These are phyloP conservation scores for Parthenolecanium corni DNA, from an alignment of 2,888 invertebrate genomes.

Conservation along the genomic window DNA sequence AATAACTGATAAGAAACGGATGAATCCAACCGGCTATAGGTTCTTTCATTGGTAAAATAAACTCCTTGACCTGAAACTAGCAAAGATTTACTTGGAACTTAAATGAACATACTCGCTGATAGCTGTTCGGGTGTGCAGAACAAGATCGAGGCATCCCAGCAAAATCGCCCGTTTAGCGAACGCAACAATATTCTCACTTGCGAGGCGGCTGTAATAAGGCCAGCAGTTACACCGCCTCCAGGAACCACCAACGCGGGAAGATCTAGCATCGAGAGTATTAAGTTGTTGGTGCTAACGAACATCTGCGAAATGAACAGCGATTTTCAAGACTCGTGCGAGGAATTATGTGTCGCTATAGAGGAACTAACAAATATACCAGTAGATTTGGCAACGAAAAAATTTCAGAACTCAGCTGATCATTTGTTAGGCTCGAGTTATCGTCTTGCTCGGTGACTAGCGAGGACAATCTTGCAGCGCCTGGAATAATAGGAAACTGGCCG, in stretches of 20 bases:
- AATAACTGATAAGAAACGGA: no score
- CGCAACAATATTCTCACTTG: slow-evolving; percentile 77
- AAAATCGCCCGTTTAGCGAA: slow-evolving; percentile 85
- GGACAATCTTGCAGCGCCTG: slow-evolving; percentile 75
- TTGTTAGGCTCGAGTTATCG: slow-evolving; percentile 59
- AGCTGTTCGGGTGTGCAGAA: slow-evolving; percentile 18
- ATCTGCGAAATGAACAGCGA: slow-evolving; percentile 11
- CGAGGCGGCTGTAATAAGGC: slow-evolving; percentile 64
- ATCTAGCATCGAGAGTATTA: slow-evolving; percentile 75
- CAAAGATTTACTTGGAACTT: no score
- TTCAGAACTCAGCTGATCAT: slow-evolving; percentile 63
- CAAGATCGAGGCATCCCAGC: slow-evolving; percentile 75
- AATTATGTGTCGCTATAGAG: not conserved
- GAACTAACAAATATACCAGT: slow-evolving; percentile 35
- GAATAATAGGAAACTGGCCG: slow-evolving; percentile 88
- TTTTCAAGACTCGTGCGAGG: not conserved
- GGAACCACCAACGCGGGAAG: slow-evolving; percentile 72
- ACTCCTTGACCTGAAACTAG: no score
- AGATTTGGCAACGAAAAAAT: slow-evolving; percentile 75
- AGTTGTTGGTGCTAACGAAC: slow-evolving; percentile 30
- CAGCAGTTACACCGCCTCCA: slow-evolving; percentile 62
- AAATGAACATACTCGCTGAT: slow-evolving; percentile 1
- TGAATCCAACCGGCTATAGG: no score
- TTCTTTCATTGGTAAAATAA: no score
- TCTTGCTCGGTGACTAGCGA: slow-evolving; percentile 87